A percentile compares a stretch with the other conserved stretches of the same genome.
phyloP scores from a whole-genome alignment of 2,888 invertebrate species.

The Amblyjoppa proteus region DNA sequence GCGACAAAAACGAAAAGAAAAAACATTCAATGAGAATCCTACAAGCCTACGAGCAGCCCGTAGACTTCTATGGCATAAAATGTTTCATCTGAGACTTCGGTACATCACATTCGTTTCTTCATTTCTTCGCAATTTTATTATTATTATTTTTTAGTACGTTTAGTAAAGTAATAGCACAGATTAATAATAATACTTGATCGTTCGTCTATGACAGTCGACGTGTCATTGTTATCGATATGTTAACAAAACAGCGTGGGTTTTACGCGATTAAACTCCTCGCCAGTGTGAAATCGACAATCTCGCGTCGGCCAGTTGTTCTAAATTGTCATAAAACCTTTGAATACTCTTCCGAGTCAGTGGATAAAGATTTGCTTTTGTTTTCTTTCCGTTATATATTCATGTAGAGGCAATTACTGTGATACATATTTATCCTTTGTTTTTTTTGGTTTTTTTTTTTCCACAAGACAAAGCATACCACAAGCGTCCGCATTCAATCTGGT shows the following conservation, averaged over 20 bases:
- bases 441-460: slow-evolving; percentile 27
- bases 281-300: slow-evolving; percentile 58
- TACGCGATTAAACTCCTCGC: slow-evolving; percentile 43
- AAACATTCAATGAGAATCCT: slow-evolving; percentile 49
- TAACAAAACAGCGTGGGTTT: slow-evolving; percentile 63
- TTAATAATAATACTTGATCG: slow-evolving; percentile 79
- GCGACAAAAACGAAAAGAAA: slow-evolving; percentile 48
- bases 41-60: slow-evolving; percentile 41
- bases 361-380: slow-evolving; percentile 42
- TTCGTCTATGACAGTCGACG: slow-evolving; percentile 70
- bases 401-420: slow-evolving; percentile 51
- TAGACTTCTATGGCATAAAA: slow-evolving; percentile 66
- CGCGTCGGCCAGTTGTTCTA: slow-evolving; percentile 34
- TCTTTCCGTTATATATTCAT: slow-evolving; percentile 41
- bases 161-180: slow-evolving; percentile 67
- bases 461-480: slow-evolving; percentile 68
- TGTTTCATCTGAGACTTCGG: slow-evolving; percentile 69
- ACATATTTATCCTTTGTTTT: slow-evolving; percentile 42
- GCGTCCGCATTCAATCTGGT: slow-evolving; percentile 68
- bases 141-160: slow-evolving; percentile 61
- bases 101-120: slow-evolving; percentile 46
- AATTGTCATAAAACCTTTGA: slow-evolving; percentile 54
- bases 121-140: slow-evolving; percentile 17
- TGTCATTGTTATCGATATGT: slow-evolving; percentile 67
- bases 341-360: slow-evolving; percentile 58